Evolutionary conservation across 2,888 invertebrate species (phyloP), one percentile per base, ranked within the genome.

Genomic region (Latheticus oryzae): DNA sequence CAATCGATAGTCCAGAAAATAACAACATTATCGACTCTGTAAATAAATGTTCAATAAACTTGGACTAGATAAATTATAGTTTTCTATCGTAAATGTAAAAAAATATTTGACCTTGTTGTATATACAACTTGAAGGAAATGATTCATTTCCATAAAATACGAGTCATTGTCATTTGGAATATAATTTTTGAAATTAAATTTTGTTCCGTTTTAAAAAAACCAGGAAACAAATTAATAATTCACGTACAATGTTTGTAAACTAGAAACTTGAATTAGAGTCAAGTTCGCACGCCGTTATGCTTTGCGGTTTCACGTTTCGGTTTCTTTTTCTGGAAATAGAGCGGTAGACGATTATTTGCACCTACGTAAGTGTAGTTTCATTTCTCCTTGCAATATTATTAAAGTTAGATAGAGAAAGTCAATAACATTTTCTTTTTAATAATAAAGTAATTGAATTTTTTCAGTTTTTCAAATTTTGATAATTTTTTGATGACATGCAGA

Each of bases 251-350:
- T 62, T 61, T 57, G 55, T 65, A 59, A 64, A 66, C 61, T 64
- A 67, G 65, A 63, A 67, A 67, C 61, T 66, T 61, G 65, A 66
- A 67, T 62, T 64, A 60, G 64, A 65, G 66, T 65, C 66, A 65
- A 68, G 68, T 67, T 68, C 67, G 64, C 57, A 53, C 47, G 61
- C 63, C 64, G 70, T 69, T 70, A 64, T 66, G 70, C 64, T 68
- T 26, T 58, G 17, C 64, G 64, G 61, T 66, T 67, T 66, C 66
- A 65, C 69, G 71, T 64, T 67, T 68, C 68, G 59, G 61, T 69
- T 70, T 69, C 69, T 69, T 66, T 68, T 67, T 67, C 67, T 66
- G 68, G 67, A 69, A 69, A 69, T 69, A 69, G 69, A 69, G 65
- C 69, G 62, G 58, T 57, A 50, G 55, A 38, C 56, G 21, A 54